Conservation (phyloP, 2,797 vertebrate species). For the Otolemur crassicaudatus region DNA sequence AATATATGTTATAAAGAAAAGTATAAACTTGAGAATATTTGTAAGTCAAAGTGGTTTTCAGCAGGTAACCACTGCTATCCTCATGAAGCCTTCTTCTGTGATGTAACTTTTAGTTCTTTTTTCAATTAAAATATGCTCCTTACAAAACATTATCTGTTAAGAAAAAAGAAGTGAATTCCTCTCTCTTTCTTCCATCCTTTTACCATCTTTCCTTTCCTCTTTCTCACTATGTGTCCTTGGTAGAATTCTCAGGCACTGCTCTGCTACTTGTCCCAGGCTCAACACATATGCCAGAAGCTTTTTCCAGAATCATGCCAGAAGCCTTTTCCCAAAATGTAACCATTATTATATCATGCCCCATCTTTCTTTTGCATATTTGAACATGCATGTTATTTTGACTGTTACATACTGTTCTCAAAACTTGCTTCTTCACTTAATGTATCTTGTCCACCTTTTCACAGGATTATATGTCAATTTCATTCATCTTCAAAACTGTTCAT, state of each 20-base stretch:
- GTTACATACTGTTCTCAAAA: slow-evolving; percentile 16
- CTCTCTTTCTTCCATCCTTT: not conserved
- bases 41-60: not conserved
- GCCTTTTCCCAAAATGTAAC: not conserved
- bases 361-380: slow-evolving; percentile 42
- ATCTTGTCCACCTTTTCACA: not conserved
- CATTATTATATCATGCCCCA: slow-evolving; percentile 27
- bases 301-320: not conserved
- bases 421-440: slow-evolving; percentile 32
- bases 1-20: slow-evolving; percentile 28
- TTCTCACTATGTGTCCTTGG: not conserved
- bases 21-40: not conserved
- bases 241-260: not conserved
- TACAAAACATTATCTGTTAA: slow-evolving; percentile 19
- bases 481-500: slow-evolving; percentile 15
- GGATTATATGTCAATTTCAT: not conserved
- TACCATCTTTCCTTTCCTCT: not conserved
- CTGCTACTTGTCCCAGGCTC: not conserved
- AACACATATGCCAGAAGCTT: not conserved
- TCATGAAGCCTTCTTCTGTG: not conserved
- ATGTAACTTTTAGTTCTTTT: slow-evolving; percentile 35
- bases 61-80: not conserved
- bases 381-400: slow-evolving; percentile 7
- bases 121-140: slow-evolving; percentile 54
- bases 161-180: not conserved